A percentile compares a stretch with the other conserved stretches of the same genome.
These are phyloP conservation scores for Esperia sulphurella DNA, from an alignment of 2,888 invertebrate genomes.

Conservation along the genomic window DNA sequence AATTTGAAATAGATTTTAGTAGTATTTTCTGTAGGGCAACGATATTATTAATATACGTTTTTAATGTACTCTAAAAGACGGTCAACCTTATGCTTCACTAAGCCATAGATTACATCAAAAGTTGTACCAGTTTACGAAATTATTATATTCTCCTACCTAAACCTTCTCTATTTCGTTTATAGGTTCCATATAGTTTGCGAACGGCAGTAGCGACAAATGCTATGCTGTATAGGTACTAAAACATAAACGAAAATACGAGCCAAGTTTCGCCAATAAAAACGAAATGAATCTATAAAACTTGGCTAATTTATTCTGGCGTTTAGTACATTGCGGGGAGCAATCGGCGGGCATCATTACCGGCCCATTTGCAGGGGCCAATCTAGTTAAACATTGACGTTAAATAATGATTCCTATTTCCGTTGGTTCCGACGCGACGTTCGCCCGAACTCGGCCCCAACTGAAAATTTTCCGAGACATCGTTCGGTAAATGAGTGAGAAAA, in stretches of 20 bases:
- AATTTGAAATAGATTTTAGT: too few species aligned
- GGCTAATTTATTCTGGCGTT: slow-evolving; percentile 11
- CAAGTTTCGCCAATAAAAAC: slow-evolving; percentile 11
- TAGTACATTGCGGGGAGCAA: slow-evolving; percentile 26
- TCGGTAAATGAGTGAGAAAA: slow-evolving; percentile 1
- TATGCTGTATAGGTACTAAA: background rate
- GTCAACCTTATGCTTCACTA: too few species aligned
- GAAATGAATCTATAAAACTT: slow-evolving; percentile 12
- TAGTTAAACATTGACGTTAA: slow-evolving; percentile 69
- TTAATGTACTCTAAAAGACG: too few species aligned
- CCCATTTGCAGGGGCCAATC: slow-evolving; percentile 62
- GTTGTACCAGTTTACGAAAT: too few species aligned
- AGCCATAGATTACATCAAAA: too few species aligned
- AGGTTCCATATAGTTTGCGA: too few species aligned
- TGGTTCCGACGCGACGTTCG: slow-evolving; percentile 30
- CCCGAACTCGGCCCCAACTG: slow-evolving; percentile 19
- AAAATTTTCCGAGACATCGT: slow-evolving; percentile 16
- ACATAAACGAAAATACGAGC: background rate
- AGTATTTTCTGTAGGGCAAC: too few species aligned
- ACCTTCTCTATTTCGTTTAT: too few species aligned
- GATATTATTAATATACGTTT: too few species aligned
- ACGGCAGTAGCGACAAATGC: too few species aligned
- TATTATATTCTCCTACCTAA: too few species aligned
- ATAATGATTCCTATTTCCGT: slow-evolving; percentile 71
- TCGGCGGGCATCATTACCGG: slow-evolving; percentile 64